These are phyloP conservation scores for Beris morrisii DNA, from an alignment of 2,888 invertebrate genomes.

Conservation along the genomic window DNA sequence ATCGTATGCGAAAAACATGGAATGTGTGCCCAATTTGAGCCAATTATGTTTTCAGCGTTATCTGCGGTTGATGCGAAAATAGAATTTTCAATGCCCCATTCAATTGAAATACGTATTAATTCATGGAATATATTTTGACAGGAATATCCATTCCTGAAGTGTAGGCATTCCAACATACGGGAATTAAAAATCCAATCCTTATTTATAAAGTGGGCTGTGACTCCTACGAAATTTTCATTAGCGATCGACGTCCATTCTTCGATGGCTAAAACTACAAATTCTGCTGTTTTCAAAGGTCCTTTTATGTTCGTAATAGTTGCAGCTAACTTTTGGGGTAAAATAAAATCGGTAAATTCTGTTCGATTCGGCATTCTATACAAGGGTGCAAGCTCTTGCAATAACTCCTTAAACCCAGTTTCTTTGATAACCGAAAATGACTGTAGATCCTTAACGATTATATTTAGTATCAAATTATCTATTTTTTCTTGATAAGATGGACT, in stretches of 20 bases:
- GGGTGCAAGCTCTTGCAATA: conserved; percentile 42
- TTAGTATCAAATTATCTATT: conserved; percentile 34
- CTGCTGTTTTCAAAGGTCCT: conserved; percentile 20
- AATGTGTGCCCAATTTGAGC: conserved; percentile 41
- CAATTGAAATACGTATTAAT: conserved; percentile 34
- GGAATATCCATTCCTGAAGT: conserved; percentile 40
- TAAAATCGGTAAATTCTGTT: conserved; percentile 42
- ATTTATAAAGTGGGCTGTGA: conserved; percentile 42
- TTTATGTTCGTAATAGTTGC: conserved; percentile 36
- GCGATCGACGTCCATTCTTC: conserved; percentile 42
- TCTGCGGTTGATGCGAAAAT: conserved; percentile 39
- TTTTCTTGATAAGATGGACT: neutral
- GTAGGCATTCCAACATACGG: conserved; percentile 37
- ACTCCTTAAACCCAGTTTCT: conserved; percentile 44
- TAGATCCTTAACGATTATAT: conserved; percentile 44
- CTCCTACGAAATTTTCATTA: conserved; percentile 40
- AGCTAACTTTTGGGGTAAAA: conserved; percentile 41
- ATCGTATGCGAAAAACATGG: conserved; percentile 42
- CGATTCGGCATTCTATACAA: conserved; percentile 43
- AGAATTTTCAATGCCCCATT: conserved; percentile 27
- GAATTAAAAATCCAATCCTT: conserved; percentile 37
- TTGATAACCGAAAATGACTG: conserved; percentile 46
- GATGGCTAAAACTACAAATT: conserved; percentile 40
- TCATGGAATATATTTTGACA: conserved; percentile 37
- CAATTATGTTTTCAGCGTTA: conserved; percentile 42